Evolutionary conservation across 2,113 vertebrate species (phyloP), one percentile per base, ranked within the genome.

Genomic region (Aegotheles bennettii): DNA sequence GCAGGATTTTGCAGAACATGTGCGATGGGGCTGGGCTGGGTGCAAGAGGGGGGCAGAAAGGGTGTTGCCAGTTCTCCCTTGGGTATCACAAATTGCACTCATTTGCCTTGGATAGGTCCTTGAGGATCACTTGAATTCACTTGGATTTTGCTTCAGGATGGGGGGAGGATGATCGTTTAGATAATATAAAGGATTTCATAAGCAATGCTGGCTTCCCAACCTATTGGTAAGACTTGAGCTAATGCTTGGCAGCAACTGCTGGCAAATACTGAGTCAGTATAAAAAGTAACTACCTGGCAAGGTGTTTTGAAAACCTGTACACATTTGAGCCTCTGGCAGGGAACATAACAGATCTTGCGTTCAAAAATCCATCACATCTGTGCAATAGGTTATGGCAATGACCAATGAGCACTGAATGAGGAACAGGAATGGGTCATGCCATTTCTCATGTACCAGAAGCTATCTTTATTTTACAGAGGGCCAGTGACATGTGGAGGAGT

Each of bases 201-300:
- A 64, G 21, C 18, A 57, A 28, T 8, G 33, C 92, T 93, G 83
- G 68, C 76, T 96, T 84, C 35, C 65, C 65, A 94, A 5, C 28
- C 48, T 38, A 18, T 74, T n/a, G 81, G 54, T 87, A 53, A 85
- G 54, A 73, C 38, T 86, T 21, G 2, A 63, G 36, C 68, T 69
- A 73, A 90, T 33, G 69, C 73, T 70, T 84, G 73, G 86, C 83
- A 84, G 77, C 0, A 2, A 19, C 82, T 64, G 76, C 79, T 21
- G 8, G 60, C 84, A 86, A 75, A 54, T 74, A 69, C 59, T 67
- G 92, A 83, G 79, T 89, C 56, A 29, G 76, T 75, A 68, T 71
- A 73, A 90, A 96, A 95, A 70, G 76, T 76, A 95, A 76, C 83
- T 96, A 75, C 90, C 88, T 95, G 95, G 92, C 88, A 89, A 90